Conservation (phyloP, 2,113 vertebrate species). For the Columba livia region DNA sequence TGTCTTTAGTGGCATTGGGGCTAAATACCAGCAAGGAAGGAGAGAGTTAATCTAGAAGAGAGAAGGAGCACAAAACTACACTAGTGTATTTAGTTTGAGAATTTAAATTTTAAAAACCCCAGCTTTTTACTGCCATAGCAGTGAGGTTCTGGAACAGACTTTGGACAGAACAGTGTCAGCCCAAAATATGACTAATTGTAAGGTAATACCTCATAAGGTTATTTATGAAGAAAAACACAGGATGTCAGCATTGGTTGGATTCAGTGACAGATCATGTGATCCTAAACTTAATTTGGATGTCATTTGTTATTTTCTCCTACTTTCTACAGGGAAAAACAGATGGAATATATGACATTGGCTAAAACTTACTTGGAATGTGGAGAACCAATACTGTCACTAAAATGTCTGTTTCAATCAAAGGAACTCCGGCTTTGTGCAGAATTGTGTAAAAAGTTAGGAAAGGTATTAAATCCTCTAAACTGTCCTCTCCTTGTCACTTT, state of each 20-base stretch:
- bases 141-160: background rate
- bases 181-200: background rate
- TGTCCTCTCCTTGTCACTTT: background rate
- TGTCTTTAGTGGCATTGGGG: background rate
- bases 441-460: conserved; percentile 77
- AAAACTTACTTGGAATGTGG: conserved; percentile 81
- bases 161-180: background rate
- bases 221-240: background rate
- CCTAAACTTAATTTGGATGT: background rate
- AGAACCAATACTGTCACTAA: conserved; percentile 78
- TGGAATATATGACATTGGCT: conserved; percentile 79
- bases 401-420: conserved; percentile 78
- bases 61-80: background rate
- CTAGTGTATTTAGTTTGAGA: background rate
- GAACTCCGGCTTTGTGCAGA: conserved; percentile 79
- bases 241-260: background rate
- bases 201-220: background rate
- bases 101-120: background rate
- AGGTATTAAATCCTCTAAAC: conserved; percentile 65
- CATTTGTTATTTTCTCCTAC: background rate
- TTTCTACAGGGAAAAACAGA: conserved; percentile 76
- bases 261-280: background rate
- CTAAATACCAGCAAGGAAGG: background rate
- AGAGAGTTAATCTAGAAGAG: background rate
- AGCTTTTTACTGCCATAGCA: background rate